Evolutionary conservation across 2,113 vertebrate species (phyloP).

Genomic region (Aspiorhynchus laticeps): DNA sequence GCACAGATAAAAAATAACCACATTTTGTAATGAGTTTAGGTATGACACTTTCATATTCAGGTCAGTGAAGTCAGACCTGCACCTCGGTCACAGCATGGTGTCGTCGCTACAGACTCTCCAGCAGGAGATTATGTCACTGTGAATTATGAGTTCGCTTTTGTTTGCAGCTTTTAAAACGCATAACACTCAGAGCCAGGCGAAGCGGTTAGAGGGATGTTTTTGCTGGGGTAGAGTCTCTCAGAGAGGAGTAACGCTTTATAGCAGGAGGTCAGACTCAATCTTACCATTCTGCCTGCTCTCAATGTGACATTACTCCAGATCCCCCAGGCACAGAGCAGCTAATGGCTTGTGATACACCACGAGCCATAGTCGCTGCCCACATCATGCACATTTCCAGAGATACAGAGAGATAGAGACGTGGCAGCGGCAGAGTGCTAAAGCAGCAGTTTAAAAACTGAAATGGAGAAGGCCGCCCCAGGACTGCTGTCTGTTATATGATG

Average conservation of each 20-base stretch:
- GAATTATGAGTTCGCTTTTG: conserved; percentile 41
- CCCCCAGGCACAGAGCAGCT: conserved; percentile 41
- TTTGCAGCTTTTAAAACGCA: conserved; percentile 41
- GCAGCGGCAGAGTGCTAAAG: conserved; percentile 50
- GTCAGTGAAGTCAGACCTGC: conserved; percentile 27
- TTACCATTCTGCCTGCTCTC: conserved; percentile 48
- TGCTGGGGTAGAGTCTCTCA: conserved; percentile 43
- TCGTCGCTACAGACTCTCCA: not conserved
- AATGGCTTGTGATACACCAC: conserved; percentile 54
- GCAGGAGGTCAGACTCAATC: conserved; percentile 58
- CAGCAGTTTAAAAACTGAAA: conserved; percentile 51
- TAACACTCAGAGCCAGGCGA: not conserved
- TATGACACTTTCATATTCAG: conserved; percentile 6
- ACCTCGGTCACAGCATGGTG: not conserved
- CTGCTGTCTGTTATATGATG: conserved; percentile 49
- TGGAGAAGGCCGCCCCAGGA: conserved; percentile 50
- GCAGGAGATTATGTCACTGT: conserved; percentile 26
- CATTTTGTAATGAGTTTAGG: not conserved
- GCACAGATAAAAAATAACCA: not conserved
- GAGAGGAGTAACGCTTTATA: conserved; percentile 37
- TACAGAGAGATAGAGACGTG: conserved; percentile 21
- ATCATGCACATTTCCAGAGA: conserved; percentile 40
- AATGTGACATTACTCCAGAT: conserved; percentile 55
- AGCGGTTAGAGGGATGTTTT: conserved; percentile 27
- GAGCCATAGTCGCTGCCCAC: conserved; percentile 26